Base-by-base conservation (phyloP, 2,113 vertebrate genomes). In the Megalops atlanticus region DNA sequence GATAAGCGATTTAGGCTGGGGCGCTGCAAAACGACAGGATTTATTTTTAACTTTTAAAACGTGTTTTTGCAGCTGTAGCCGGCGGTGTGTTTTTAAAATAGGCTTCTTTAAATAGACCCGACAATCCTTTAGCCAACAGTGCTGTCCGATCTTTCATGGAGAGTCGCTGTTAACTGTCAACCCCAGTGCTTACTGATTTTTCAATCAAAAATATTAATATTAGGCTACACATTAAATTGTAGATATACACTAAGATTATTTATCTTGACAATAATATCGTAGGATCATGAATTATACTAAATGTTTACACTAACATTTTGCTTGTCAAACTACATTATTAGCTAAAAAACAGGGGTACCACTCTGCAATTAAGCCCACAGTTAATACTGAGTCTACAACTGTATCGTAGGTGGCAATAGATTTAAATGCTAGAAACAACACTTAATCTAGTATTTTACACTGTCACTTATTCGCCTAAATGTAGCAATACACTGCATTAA, bases 31-130 rank as follows among this genome's bases (percentile, higher is more conserved):
- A 38, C 27, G 31, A 33, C 69, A 71, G 69, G 69, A 38, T 36
- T 71, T 36, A 38, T 73, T 73, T 73, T 73, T 40, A 73, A 73
- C 71, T 73, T 73, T 73, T 38, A 15, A 38, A 73, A 73, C 24
- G 71, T 73, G 71, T 43, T 78, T 69, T 12, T 49, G 16, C 58
- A 64, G 58, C 58, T 64, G 58, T 64, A 64, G 58, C 58, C 10
- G 58, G 33, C 35, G 64, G 40, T 41, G 41, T 41, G 41, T 24
- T 79, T 36, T 72, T 38, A 41, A 79, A 79, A 35, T 49, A 71
- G 68, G 4, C 68, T 35, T 31, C 15, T 21, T n/a, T 45, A 31
- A 68, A 69, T 35, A 45, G 40, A 41, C 69, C 36, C 14, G 3
- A 27, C 35, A 18, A 71, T 7, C 31, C 33, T 18, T 71, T 38